Conservation (phyloP, 2,797 vertebrate genomes). For the Chelonia mydas region DNA sequence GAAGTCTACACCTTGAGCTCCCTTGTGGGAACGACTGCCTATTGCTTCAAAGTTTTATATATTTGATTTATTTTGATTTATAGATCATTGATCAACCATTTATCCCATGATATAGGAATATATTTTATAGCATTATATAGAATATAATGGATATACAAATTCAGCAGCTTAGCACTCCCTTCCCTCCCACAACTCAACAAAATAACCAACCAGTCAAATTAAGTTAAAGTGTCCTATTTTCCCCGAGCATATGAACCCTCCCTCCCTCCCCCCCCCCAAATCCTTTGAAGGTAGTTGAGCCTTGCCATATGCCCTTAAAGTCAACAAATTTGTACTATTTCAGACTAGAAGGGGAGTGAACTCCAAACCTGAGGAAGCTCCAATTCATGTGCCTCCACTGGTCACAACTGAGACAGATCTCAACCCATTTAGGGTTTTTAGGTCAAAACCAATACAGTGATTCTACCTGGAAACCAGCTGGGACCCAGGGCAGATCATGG, state of each 20-base stretch:
- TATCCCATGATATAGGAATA: background rate
- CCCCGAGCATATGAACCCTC: background rate
- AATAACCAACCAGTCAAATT: background rate
- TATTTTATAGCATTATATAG: background rate
- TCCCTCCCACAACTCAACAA: background rate
- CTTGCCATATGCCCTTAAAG: background rate
- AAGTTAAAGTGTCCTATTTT: background rate
- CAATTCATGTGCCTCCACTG: background rate
- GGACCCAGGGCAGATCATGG: background rate
- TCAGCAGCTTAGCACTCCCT: background rate
- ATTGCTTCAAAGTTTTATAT: background rate
- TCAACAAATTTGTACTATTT: background rate
- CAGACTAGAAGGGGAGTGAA: background rate
- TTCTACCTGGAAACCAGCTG: background rate
- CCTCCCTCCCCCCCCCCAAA: background rate
- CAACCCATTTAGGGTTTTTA: background rate
- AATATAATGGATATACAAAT: background rate
- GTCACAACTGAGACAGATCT: background rate
- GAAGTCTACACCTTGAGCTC: background rate
- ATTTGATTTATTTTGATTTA: slow-evolving; percentile 48
- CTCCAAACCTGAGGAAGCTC: background rate
- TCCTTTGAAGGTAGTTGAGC: background rate
- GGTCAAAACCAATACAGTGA: background rate
- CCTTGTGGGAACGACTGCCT: background rate
- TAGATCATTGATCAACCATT: slow-evolving; percentile 32